Evolutionary conservation across 2,797 vertebrate genomes (phyloP), one percentile per base, ranked within the genome.

Genomic region (Carcharodon carcharias): DNA sequence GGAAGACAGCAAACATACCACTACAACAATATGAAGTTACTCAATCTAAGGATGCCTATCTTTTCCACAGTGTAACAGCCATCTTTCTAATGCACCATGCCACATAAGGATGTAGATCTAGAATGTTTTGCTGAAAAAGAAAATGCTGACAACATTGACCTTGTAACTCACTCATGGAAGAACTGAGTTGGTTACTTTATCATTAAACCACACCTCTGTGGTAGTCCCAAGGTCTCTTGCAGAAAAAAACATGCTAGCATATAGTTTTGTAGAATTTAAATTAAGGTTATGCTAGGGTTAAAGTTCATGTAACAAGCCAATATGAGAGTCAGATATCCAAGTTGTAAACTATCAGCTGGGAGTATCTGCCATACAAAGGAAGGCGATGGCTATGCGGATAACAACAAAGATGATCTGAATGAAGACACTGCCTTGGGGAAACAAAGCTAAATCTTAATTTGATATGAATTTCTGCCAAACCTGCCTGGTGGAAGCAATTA

Each of bases 281-380:
- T 61, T 61, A 28, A 35, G 56, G 88, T 56, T 4, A 61, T 91
- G 56, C 88, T 35, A 54, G 23, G 40, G 45, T 71, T 95, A 95
- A 95, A 73, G 26, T 69, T 95, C 12, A 71, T 73, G 94, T 54
- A 73, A 73, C 45, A 40, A 50, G 94, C n/a, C 21, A 94, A 92
- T n/a, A 92, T 63, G 89, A 92, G 89, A 67, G 69, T 63, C 21
- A 67, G 18, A 67, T 45, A 69, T 67, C n/a, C n/a, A 45, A 35
- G 92, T 73, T 95, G 95, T 95, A 96, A 92, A 95, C 96, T 71
- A 96, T 97, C 97, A 97, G 97, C 97, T 98, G 97, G 97, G 98
- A 98, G 96, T 96, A 96, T 96, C 98, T 97, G 96, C 96, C 96
- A 97, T 96, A 95, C 96, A 97, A 96, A 97, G 97, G 96, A 97